Conservation (phyloP, 2,797 vertebrate genomes). For the Furcifer pardalis region DNA sequence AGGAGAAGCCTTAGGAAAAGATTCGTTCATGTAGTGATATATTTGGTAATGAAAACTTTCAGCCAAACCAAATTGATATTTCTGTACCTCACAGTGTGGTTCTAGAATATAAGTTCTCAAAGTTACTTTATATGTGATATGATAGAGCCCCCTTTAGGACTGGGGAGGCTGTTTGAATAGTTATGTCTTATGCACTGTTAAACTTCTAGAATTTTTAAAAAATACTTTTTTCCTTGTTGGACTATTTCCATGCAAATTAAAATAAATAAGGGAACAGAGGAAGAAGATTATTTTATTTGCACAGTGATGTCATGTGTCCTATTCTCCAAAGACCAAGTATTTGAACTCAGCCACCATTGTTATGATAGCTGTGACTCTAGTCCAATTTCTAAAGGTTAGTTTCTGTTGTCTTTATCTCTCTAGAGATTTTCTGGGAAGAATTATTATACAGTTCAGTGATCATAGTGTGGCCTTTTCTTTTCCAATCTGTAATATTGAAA, state of each 20-base stretch:
- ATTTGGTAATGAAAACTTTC: too few relatives aligned
- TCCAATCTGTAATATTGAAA: conserved; percentile 76
- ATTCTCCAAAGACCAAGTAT: conserved; percentile 51
- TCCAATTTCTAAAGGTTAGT: conserved; percentile 70
- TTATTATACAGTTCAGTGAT: conserved; percentile 70
- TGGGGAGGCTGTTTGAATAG: not conserved
- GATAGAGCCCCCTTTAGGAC: not conserved
- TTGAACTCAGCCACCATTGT: conserved; percentile 64
- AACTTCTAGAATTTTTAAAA: not conserved
- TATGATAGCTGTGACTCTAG: conserved; percentile 67
- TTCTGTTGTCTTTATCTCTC: conserved; percentile 73
- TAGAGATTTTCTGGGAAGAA: conserved; percentile 71
- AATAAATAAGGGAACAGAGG: conserved; percentile 41
- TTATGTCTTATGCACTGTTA: not conserved
- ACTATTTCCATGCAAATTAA: conserved; percentile 49
- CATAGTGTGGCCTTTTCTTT: conserved; percentile 70
- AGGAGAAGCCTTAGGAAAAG: too few relatives aligned
- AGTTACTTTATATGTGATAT: not conserved
- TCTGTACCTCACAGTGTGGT: not conserved
- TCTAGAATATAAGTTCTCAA: not conserved
- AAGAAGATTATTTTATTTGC: conserved; percentile 50
- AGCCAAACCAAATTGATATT: not conserved
- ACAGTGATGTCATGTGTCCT: conserved; percentile 23
- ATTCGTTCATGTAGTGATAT: too few relatives aligned
- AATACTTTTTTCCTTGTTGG: conserved; percentile 25